Base-by-base conservation (phyloP, 1,140 invertebrate genomes). In the Drosophila ironensis region DNA sequence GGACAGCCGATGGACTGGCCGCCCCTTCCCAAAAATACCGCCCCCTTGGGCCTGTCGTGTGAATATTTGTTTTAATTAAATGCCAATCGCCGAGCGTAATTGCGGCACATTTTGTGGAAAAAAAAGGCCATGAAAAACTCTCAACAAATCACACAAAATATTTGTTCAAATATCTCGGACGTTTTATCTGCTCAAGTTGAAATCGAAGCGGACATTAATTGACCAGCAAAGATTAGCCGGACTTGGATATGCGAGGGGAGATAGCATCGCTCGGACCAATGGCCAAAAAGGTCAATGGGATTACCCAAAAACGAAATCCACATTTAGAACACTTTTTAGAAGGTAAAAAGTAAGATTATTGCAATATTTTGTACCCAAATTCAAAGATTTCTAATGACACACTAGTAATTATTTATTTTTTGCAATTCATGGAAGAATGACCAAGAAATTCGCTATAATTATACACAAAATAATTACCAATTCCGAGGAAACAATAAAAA, bases 61-160 rank as follows among this genome's bases (percentile, higher is more conserved):
- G 60, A 41, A 61, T 63, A 81, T 81, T 82, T 72, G 78, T 77
- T 84, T 81, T 72, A 81, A 77, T 81, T 81, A 82, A 81, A 84
- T 72, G 56, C 68, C 77, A 72, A 77, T 84, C 77, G 68, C 28
- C 57, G 57, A 52, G 47, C 72, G 77, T 81, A 84, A 84, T 81
- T 81, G 77, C 68, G 50, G 61, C 72, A 69, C 72, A 81, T 81
- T 77, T 77, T 72, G 52, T 37, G 30, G 46, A 38, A 67, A 38
- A 66, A 25, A 17, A 47, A 38, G 4, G 9, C 28, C 28, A 30
- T 30, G 28, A 30, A 51, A 63, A 28, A 20, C 25, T 17, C 30
- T 25, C 17, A 68, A 45, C 27, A 40, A 68, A 68, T 68, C 50
- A 37, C 63, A 42, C 19, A 40, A 48, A 45, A 72, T 76, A 76